Evolutionary conservation across 1,140 invertebrate genomes (phyloP).

Genomic region (Drosophila yakuba): DNA sequence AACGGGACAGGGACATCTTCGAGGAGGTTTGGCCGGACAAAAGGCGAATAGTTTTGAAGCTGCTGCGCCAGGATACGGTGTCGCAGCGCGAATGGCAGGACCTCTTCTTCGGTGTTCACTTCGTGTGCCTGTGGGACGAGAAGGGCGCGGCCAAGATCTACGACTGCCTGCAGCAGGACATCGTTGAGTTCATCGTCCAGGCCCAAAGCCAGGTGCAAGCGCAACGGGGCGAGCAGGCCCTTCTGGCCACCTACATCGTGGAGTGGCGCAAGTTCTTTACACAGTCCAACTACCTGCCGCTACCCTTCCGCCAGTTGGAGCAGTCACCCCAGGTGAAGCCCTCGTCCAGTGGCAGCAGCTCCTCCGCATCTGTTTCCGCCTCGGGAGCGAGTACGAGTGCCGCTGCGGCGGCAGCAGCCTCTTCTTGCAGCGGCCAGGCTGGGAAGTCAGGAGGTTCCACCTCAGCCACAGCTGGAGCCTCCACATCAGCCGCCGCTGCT

Average conservation of each 20-base stretch:
- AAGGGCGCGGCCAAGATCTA: slow-evolving; percentile 95
- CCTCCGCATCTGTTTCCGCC: slow-evolving; percentile 48
- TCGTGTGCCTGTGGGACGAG: slow-evolving; percentile 98
- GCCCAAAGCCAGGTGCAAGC: slow-evolving; percentile 95
- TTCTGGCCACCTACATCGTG: slow-evolving; percentile 97
- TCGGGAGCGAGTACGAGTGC: slow-evolving; percentile 51
- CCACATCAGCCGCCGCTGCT: slow-evolving; percentile 71
- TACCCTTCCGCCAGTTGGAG: slow-evolving; percentile 97
- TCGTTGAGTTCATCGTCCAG: slow-evolving; percentile 97
- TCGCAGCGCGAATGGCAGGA: slow-evolving; percentile 98
- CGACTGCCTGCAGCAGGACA: slow-evolving; percentile 95
- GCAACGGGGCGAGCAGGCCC: slow-evolving; percentile 96
- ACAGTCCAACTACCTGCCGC: slow-evolving; percentile 98
- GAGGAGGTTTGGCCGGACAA: slow-evolving; percentile 98
- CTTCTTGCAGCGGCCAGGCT: slow-evolving; percentile 34
- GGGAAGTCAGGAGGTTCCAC: slow-evolving; percentile 55
- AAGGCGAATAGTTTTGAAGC: slow-evolving; percentile 95
- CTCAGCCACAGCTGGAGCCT: slow-evolving; percentile 71
- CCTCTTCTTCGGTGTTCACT: slow-evolving; percentile 97
- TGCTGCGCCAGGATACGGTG: slow-evolving; percentile 95
- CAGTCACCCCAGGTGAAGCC: slow-evolving; percentile 87
- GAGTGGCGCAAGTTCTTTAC: slow-evolving; percentile 99
- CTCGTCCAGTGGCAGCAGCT: slow-evolving; percentile 27
- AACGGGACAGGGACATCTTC: slow-evolving; percentile 86
- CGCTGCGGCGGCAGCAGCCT: slow-evolving; percentile 46